A percentile compares a stretch with the other conserved stretches of the same genome.
Conservation (phyloP, 2,888 invertebrate species). For the Abrostola tripartita region DNA sequence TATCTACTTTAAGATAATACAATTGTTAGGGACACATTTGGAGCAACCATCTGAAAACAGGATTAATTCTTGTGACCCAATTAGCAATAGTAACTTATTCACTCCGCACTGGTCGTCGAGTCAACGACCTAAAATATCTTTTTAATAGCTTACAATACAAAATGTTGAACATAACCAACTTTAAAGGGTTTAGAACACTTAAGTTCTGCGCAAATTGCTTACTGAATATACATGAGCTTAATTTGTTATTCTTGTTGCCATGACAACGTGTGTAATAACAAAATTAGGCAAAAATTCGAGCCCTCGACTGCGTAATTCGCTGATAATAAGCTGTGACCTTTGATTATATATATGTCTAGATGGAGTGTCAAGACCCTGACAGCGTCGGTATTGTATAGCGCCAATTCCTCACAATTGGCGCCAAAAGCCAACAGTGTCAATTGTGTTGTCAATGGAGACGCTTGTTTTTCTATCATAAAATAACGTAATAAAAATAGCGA, state of each 20-base stretch:
- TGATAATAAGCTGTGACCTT: slow-evolving; percentile 56
- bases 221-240: slow-evolving; percentile 13
- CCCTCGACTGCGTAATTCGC: slow-evolving; percentile 32
- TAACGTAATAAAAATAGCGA: no score
- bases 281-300: slow-evolving; percentile 75
- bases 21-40: no score
- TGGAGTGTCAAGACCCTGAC: no score
- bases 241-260: slow-evolving; percentile 60
- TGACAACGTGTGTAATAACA: slow-evolving; percentile 77
- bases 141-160: not conserved
- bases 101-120: not conserved
- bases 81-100: not conserved
- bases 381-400: no score
- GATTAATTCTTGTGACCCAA: no score
- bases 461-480: no score
- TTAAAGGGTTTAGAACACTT: slow-evolving; percentile 24
- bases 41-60: no score
- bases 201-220: slow-evolving; percentile 40
- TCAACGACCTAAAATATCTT: not conserved
- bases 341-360: no score
- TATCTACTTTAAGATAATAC: no score
- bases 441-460: no score
- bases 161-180: slow-evolving; percentile 34
- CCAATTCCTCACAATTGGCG: no score
- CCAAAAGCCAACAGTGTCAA: no score